These are phyloP conservation scores for Acanthurus leucopareius DNA, from an alignment of 2,797 vertebrate genomes.

Conservation along the genomic window DNA sequence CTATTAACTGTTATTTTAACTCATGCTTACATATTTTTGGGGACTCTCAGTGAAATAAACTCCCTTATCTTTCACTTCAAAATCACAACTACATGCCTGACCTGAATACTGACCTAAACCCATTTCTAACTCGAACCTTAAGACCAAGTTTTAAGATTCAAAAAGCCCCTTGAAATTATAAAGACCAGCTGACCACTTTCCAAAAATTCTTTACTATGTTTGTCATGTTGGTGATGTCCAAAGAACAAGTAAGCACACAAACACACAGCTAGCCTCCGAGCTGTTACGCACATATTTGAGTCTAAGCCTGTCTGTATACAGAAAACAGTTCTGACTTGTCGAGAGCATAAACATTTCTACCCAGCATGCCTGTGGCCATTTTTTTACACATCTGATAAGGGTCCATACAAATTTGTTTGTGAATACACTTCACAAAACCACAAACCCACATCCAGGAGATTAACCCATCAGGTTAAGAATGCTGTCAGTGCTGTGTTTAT, in stretches of 20 bases:
- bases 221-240: no score
- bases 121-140: no score
- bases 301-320: slow-evolving; percentile 55
- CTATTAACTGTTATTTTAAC: no score
- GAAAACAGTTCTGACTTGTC: slow-evolving; percentile 66
- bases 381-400: slow-evolving; percentile 75
- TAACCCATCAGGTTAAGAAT: slow-evolving; percentile 73
- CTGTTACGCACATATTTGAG: slow-evolving; percentile 23
- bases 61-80: no score
- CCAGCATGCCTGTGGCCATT: slow-evolving; percentile 53
- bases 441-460: slow-evolving; percentile 62
- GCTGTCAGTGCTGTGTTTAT: slow-evolving; percentile 79
- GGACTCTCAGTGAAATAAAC: no score
- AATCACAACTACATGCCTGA: no score
- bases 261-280: slow-evolving; percentile 4
- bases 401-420: slow-evolving; percentile 63
- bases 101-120: no score
- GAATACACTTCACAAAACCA: slow-evolving; percentile 59
- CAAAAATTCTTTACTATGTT: no score
- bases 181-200: no score
- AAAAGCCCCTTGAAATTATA: no score
- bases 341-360: slow-evolving; percentile 67
- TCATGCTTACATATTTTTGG: no score
- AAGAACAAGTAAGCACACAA: slow-evolving; percentile 9
- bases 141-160: no score